Percentiles rank a stretch among this genome's conserved stretches.
phyloP scores from a whole-genome alignment of 2,888 invertebrate genomes.

The Poecilobothrus nobilitatus region DNA sequence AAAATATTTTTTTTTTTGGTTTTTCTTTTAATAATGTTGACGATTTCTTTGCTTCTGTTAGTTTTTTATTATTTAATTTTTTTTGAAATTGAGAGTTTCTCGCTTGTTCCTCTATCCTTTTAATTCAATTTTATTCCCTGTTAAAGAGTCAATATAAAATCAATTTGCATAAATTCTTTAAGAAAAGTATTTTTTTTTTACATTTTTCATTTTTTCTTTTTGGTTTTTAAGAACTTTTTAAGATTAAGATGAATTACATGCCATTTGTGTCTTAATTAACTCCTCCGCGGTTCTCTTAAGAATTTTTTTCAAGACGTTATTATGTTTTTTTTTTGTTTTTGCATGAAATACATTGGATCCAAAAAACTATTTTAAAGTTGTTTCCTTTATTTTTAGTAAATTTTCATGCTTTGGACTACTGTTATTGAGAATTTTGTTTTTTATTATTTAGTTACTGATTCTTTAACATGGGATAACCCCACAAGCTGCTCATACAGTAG shows the following conservation, averaged over 20 bases:
- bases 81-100: not conserved
- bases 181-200: not conserved
- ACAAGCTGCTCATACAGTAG: conserved; percentile 10
- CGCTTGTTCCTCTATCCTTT: not conserved
- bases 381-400: too few relatives aligned
- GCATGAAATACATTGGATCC: not conserved
- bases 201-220: not conserved
- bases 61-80: not conserved
- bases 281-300: conserved; percentile 2
- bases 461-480: conserved; percentile 8
- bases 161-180: conserved; percentile 3
- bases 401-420: too few relatives aligned
- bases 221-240: not conserved
- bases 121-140: not conserved
- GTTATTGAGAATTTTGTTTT: not conserved
- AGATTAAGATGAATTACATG: conserved; percentile 12
- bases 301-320: not conserved
- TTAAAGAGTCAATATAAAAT: not conserved
- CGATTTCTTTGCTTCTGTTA: too few relatives aligned
- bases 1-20: not conserved
- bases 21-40: too few relatives aligned
- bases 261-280: conserved; percentile 11
- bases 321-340: conserved; percentile 6
- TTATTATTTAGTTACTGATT: not conserved
- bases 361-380: not conserved